A percentile compares a stretch with the other conserved stretches of the same genome.
Evolutionary conservation across 1,140 invertebrate genomes (phyloP).

Genomic region (Nasonia giraulti): DNA sequence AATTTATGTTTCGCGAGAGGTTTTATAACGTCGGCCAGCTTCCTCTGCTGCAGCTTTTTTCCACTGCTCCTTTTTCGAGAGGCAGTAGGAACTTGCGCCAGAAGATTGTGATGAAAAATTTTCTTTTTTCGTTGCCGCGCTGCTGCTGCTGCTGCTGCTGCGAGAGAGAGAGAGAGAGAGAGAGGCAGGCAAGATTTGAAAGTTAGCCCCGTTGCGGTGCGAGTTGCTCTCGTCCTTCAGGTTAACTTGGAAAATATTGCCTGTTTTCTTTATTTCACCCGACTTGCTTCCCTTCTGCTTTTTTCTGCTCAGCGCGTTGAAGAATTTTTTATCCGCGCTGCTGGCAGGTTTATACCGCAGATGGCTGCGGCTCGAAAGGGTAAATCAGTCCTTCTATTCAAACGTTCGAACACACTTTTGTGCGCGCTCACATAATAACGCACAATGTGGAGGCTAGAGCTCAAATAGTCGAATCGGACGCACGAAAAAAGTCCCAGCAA

Average conservation of each 20-base stretch:
- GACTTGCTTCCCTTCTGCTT: neutral
- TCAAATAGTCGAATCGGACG: no score
- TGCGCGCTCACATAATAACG: no score
- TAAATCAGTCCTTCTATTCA: neutral
- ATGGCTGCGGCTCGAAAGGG: neutral
- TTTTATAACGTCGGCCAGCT: constrained; percentile 3
- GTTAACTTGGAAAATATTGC: neutral
- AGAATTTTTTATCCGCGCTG: neutral
- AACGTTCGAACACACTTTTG: neutral
- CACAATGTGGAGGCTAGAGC: no score
- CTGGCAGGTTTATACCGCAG: no score
- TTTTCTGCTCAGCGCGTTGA: neutral
- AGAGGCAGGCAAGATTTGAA: neutral
- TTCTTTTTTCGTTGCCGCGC: neutral
- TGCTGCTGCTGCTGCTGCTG: neutral
- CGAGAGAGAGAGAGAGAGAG: neutral
- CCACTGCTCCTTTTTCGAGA: neutral
- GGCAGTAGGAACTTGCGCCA: neutral
- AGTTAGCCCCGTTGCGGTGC: neutral
- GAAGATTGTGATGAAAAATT: constrained; percentile 4
- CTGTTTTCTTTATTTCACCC: neutral
- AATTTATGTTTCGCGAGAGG: constrained; percentile 19
- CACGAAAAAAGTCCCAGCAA: neutral
- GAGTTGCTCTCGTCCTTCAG: neutral
- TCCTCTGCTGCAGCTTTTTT: neutral